These are phyloP conservation scores for Marcusenius ussheri DNA, from an alignment of 2,113 vertebrate species.

Conservation along the genomic window DNA sequence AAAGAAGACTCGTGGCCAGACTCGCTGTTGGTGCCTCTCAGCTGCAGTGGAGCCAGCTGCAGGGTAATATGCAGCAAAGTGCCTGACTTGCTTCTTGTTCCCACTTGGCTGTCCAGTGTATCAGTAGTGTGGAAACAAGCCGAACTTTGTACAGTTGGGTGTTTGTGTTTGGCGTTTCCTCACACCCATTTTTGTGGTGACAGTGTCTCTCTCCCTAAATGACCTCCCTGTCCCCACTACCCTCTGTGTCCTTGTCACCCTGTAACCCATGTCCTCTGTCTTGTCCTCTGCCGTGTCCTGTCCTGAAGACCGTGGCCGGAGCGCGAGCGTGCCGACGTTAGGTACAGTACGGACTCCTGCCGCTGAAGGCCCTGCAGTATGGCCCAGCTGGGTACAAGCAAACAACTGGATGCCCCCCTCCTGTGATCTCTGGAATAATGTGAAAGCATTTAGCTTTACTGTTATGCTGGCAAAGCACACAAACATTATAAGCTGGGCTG, in stretches of 20 bases:
- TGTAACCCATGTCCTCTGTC: slow-evolving; percentile 56
- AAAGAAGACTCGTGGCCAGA: neutral
- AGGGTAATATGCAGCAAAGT: neutral
- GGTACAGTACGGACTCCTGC: slow-evolving; percentile 73
- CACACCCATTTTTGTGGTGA: neutral
- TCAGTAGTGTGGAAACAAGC: neutral
- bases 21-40: neutral
- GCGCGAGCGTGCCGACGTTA: slow-evolving; percentile 88
- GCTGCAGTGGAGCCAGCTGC: neutral
- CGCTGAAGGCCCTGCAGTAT: slow-evolving; percentile 26
- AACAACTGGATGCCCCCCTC: slow-evolving; percentile 25
- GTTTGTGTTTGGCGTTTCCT: neutral
- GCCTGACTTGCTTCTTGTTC: neutral
- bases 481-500: neutral
- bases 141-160: neutral
- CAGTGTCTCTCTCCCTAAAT: neutral
- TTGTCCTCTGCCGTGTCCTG: slow-evolving; percentile 67
- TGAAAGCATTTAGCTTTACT: neutral
- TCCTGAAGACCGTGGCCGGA: slow-evolving; percentile 88
- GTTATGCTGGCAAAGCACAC: neutral
- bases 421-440: neutral
- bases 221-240: slow-evolving; percentile 14
- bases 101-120: neutral
- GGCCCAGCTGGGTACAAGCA: slow-evolving; percentile 34
- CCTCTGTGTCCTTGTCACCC: slow-evolving; percentile 29